Evolutionary conservation across 1,140 invertebrate genomes (phyloP).

Genomic region (Drosophila athabasca): DNA sequence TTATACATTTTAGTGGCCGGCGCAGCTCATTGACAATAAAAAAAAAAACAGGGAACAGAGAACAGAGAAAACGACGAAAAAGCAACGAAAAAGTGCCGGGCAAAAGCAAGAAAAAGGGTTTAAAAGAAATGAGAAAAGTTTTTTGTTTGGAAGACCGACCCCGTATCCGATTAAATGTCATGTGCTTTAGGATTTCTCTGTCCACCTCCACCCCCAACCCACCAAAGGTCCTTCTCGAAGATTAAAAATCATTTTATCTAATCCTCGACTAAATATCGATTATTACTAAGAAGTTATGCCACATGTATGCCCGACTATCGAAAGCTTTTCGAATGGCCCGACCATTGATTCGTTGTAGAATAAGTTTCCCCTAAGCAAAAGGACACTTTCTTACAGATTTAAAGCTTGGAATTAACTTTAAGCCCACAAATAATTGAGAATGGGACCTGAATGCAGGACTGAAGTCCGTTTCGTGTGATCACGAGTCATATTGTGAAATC

Average conservation of each 20-base stretch:
- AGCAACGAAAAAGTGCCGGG: conserved; percentile 1
- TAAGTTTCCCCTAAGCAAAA: too few species aligned
- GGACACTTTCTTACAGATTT: too few species aligned
- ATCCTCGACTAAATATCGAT: too few species aligned
- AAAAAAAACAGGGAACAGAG: conserved; percentile 1
- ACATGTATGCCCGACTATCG: too few species aligned
- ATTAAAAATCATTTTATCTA: not conserved
- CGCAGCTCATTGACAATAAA: conserved; percentile 62
- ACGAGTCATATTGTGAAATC: too few species aligned
- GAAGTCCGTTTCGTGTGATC: too few species aligned
- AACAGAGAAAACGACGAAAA: conserved; percentile 13
- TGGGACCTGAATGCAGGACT: too few species aligned
- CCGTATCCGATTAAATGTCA: conserved; percentile 33
- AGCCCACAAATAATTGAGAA: too few species aligned
- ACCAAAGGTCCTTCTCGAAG: conserved; percentile 9
- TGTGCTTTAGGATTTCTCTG: conserved; percentile 32
- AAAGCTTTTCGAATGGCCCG: too few species aligned
- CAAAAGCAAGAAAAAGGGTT: conserved; percentile 41
- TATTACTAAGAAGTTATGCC: too few species aligned
- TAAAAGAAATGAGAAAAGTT: conserved; percentile 68
- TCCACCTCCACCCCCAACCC: conserved; percentile 1
- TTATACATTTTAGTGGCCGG: conserved; percentile 76
- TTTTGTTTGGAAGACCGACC: conserved; percentile 15
- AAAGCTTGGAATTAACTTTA: too few species aligned
- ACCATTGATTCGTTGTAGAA: too few species aligned